These are phyloP conservation scores for Endotricha flammealis DNA, from an alignment of 2,888 invertebrate species.

Conservation along the genomic window DNA sequence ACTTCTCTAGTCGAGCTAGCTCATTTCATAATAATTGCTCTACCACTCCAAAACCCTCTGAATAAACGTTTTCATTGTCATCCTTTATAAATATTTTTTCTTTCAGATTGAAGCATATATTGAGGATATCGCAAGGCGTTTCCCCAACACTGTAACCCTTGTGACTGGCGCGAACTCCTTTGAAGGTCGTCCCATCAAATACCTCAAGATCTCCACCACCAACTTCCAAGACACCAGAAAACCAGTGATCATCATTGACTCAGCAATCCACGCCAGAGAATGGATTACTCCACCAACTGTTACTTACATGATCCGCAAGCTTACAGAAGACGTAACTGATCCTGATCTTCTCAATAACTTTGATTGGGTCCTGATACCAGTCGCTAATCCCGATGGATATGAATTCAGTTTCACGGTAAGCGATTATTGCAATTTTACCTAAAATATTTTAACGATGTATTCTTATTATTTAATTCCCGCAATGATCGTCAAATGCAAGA, in stretches of 20 bases:
- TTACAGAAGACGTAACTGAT: constrained; percentile 78
- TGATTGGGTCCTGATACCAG: constrained; percentile 83
- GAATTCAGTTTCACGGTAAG: constrained; percentile 62
- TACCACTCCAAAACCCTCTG: too few relatives aligned
- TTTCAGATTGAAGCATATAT: too few relatives aligned
- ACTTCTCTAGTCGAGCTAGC: too few relatives aligned
- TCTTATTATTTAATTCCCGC: too few relatives aligned
- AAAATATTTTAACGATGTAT: too few relatives aligned
- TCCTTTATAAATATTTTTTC: too few relatives aligned
- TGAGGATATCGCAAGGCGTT: constrained; percentile 49
- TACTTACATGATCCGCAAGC: constrained; percentile 81
- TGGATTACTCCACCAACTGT: constrained; percentile 76
- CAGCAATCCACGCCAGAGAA: constrained; percentile 82
- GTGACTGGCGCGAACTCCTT: constrained; percentile 72
- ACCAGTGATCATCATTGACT: constrained; percentile 80
- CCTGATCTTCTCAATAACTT: constrained; percentile 73
- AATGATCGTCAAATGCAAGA: too few relatives aligned
- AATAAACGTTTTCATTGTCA: too few relatives aligned
- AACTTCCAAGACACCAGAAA: constrained; percentile 57
- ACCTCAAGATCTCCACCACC: constrained; percentile 78
- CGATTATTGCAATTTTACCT: too few relatives aligned
- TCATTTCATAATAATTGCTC: too few relatives aligned
- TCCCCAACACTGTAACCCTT: constrained; percentile 67
- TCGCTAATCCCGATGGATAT: constrained; percentile 86
- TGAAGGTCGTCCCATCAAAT: constrained; percentile 75